Conservation (phyloP, 2,888 invertebrate genomes). For the Strigamia transsilvanica region DNA sequence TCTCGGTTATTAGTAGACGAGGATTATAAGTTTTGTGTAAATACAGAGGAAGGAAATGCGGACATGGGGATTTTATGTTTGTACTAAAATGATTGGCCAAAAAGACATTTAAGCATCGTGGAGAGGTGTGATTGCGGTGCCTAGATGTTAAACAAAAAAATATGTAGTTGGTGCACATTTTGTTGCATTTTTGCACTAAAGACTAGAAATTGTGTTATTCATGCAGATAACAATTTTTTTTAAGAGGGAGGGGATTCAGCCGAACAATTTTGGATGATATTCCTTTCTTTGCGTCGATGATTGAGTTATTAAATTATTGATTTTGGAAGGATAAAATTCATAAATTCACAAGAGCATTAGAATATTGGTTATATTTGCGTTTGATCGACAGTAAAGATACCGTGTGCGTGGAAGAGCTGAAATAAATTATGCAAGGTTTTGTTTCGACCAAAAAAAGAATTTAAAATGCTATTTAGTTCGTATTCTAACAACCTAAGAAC, state of each 20-base stretch:
- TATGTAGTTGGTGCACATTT: no score
- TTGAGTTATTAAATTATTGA: constrained; percentile 1
- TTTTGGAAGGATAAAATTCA: neutral
- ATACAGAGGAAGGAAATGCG: neutral
- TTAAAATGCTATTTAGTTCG: no score
- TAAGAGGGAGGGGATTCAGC: neutral
- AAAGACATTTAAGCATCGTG: neutral
- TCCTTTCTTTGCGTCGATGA: neutral
- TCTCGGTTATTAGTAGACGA: constrained; percentile 2
- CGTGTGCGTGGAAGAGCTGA: no score
- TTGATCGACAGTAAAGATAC: neutral
- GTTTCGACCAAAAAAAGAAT: no score
- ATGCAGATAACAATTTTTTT: neutral
- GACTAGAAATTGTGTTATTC: neutral
- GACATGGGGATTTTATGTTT: constrained; percentile 8
- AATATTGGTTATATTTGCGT: neutral
- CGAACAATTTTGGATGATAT: neutral
- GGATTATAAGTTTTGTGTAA: constrained; percentile 8
- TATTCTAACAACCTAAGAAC: no score
- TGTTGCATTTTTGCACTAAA: neutral
- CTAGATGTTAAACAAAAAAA: neutral
- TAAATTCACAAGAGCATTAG: neutral
- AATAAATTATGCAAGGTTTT: no score
- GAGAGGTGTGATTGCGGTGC: neutral
- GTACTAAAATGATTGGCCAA: constrained; percentile 3